Evolutionary conservation across 2,797 vertebrate species (phyloP).

Genomic region (Halcyon badia): DNA sequence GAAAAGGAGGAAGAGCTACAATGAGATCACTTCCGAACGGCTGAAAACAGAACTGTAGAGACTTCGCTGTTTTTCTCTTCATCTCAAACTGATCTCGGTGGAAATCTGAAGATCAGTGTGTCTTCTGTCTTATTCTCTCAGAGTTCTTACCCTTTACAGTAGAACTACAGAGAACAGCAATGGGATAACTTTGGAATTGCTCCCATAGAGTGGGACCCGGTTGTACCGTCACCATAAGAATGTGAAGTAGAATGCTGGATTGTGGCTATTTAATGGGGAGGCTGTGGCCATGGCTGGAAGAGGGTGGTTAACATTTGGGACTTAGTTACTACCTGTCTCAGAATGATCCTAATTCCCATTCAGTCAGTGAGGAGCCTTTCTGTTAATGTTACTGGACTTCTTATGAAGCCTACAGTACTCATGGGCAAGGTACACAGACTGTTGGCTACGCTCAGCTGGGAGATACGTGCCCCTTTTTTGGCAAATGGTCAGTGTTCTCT

Average conservation of each 20-base stretch:
- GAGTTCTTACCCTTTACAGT: not conserved
- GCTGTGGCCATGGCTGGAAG: not conserved
- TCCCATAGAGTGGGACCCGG: not conserved
- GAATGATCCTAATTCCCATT: not conserved
- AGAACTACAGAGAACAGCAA: not conserved
- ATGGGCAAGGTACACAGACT: not conserved
- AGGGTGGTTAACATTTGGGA: not conserved
- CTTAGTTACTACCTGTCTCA: not conserved
- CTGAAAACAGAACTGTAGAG: slow-evolving; percentile 87
- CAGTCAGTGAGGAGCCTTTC: not conserved
- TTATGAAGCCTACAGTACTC: not conserved
- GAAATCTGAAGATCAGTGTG: slow-evolving; percentile 13
- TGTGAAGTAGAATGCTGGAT: not conserved
- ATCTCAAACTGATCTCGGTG: not conserved
- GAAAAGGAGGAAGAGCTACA: slow-evolving; percentile 83
- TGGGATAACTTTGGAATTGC: not conserved
- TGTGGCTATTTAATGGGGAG: not conserved
- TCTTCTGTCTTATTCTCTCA: not conserved
- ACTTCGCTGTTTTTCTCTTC: not conserved
- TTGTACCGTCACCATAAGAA: not conserved
- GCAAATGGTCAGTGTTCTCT: not conserved
- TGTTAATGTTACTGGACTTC: not conserved
- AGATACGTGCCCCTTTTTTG: not conserved
- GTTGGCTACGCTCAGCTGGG: not conserved
- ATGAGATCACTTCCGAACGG: slow-evolving; percentile 80